Percentiles rank a stretch among this genome's conserved stretches.
Evolutionary conservation across 2,888 invertebrate species (phyloP).

Genomic region (Caenorhabditis afra): DNA sequence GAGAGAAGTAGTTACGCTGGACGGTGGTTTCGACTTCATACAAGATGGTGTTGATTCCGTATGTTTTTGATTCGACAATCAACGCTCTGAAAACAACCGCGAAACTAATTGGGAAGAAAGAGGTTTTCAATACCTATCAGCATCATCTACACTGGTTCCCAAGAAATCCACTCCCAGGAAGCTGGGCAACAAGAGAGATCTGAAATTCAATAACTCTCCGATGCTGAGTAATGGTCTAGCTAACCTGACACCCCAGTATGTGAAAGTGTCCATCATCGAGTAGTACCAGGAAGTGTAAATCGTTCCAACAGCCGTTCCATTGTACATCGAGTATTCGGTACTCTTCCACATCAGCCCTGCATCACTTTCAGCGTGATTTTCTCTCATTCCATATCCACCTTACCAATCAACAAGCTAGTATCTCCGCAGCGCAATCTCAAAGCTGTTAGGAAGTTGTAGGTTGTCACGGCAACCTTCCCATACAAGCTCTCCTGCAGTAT

Average conservation of each 20-base stretch:
- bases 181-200: conserved; percentile 36
- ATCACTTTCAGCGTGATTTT: too few relatives aligned
- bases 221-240: neutral
- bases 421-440: conserved; percentile 29
- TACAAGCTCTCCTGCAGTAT: conserved; percentile 53
- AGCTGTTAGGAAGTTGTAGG: conserved; percentile 25
- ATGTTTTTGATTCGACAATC: conserved; percentile 23
- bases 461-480: conserved; percentile 53
- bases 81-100: conserved; percentile 19
- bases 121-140: conserved; percentile 23
- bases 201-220: neutral
- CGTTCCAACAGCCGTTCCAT: conserved; percentile 42
- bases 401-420: conserved; percentile 45
- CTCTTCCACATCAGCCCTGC: conserved; percentile 52
- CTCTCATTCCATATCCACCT: neutral
- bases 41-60: conserved; percentile 20
- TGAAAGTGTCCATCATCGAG: conserved; percentile 42
- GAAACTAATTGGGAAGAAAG: neutral
- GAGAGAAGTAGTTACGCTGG: conserved; percentile 26
- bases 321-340: conserved; percentile 35
- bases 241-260: conserved; percentile 49
- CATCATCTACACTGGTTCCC: conserved; percentile 39
- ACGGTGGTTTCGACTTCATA: conserved; percentile 13
- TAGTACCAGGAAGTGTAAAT: conserved; percentile 39
- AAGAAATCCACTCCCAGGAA: conserved; percentile 57